phyloP scores from a whole-genome alignment of 2,888 invertebrate species.

The Sarcophaga rosellei region DNA sequence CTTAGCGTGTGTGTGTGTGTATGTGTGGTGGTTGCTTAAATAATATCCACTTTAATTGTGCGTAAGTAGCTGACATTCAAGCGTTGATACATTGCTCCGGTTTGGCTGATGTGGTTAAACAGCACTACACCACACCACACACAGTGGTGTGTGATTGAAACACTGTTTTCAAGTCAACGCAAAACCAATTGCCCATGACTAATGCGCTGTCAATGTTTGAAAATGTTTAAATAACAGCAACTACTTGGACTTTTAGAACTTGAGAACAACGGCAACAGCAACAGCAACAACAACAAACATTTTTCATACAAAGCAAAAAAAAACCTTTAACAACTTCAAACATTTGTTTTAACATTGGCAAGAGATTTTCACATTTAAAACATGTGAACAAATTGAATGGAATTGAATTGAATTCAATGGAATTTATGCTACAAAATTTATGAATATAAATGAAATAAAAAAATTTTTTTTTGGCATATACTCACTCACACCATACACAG shows the following conservation, averaged over 20 bases:
- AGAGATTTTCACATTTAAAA: not conserved
- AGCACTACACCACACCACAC: not conserved
- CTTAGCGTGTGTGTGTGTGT: not conserved
- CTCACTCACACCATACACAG: too few relatives aligned
- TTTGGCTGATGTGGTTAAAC: slow-evolving; percentile 31
- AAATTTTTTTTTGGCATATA: too few relatives aligned
- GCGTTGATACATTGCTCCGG: too few relatives aligned
- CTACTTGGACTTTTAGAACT: slow-evolving; percentile 32
- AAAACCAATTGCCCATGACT: slow-evolving; percentile 65
- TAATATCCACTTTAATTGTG: slow-evolving; percentile 37
- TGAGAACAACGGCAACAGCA: not conserved
- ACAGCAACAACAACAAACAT: not conserved
- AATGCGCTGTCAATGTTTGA: slow-evolving; percentile 57
- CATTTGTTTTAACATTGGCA: slow-evolving; percentile 37
- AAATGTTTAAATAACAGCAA: slow-evolving; percentile 23
- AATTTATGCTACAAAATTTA: too few relatives aligned
- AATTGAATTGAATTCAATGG: not conserved
- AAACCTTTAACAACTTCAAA: slow-evolving; percentile 27
- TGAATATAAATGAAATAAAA: too few relatives aligned
- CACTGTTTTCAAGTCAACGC: slow-evolving; percentile 6
- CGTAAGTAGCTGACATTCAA: slow-evolving; percentile 32
- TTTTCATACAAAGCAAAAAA: slow-evolving; percentile 7
- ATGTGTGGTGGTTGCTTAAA: not conserved
- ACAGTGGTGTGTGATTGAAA: not conserved
- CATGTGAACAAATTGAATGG: not conserved